Evolutionary conservation across 2,113 vertebrate genomes (phyloP), one percentile per base, ranked within the genome.

Genomic region (Donacobius atricapilla): DNA sequence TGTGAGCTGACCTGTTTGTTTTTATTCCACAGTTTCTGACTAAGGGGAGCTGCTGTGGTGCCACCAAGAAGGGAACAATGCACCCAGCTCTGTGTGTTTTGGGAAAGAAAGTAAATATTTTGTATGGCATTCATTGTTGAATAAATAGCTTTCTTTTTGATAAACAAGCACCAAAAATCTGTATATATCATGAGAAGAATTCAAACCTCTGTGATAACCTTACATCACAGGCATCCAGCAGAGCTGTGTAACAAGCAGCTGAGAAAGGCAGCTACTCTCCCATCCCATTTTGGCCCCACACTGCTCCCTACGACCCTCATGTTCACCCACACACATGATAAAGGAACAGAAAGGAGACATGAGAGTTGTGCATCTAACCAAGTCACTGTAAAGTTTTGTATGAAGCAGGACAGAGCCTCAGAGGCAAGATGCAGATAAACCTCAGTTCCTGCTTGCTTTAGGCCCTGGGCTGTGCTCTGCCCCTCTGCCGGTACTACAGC

Each of bases 81-180:
- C 70, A 45, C 15, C 25, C 53, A 79, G 61, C 60, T 79, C 31
- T 35, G 33, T 21, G 39, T 94, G 76, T 86, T 96, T 95, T 84
- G 68, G 60, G 90, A 91, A 19, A 87, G 69, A 93, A 94, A 90
- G 71, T 71, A 96, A 96, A 94, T 90, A 93, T 95, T 96, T 94
- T 93, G 68, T 65, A 79, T 18, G 3, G 85, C 33, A 71, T 56
- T 80, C 68, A 73, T 16, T 95, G 88, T 56, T 90, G 72, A 83
- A 93, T 68, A 93, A 94, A 76, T 93, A 89, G 93, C 71, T 81
- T 82, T 81, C 58, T 86, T 94, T 91, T 53, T 70, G 11, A 86
- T 53, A 95, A 96, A 96, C 37, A 96, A 91, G 87, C 53, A 79
- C 31, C 64, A 68, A 71, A 48, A 92, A 77, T 80, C 65, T 90